Base-by-base conservation (phyloP, 2,888 invertebrate species). In the Melieria crassipennis region DNA sequence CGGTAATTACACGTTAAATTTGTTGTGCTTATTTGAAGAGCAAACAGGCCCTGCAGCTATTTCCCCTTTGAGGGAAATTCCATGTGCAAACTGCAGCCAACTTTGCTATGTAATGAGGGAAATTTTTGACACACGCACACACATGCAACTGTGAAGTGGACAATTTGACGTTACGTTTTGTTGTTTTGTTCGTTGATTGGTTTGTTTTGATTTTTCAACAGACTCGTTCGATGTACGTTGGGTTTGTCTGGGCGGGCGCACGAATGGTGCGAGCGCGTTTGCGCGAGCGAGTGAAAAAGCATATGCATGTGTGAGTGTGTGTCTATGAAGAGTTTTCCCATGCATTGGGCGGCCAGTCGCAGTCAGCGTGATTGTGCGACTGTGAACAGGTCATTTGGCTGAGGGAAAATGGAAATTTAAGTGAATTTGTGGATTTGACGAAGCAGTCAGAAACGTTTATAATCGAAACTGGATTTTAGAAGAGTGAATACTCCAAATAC, bases 21-120 rank as follows among this genome's bases (percentile, higher is more conserved):
- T 9, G 50, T 50, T 50, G 9, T 10, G 50, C 11, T 10, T 50
- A 10, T 50, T 11, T 3, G 2, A 50, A 11, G 11, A 50, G 3
- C 30, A 30, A 30, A 30, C 30, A 2, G 30, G 30, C 30, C 30
- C 3, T 30, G 30, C 30, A 30, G 30, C 30, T 30, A 30, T 30
- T 30, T 30, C 30, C 30, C 30, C 30, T 30, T 30, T 30, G 13
- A 52, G 9, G 52, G 7, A 52, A 52, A 52, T 52, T 52, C 13
- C 52, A 5, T 6, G 11, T 45, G 11, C 30, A 9, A 73, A 74
- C 61, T 65, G 75, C 82, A 78, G 69, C 82, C 76, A 82, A 79
- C 80, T 80, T 82, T 76, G 70, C 66, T 60, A 61, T 74, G 74
- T 73, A 76, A 77, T 73, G 74, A 73, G 69, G 42, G 7, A 11